These are phyloP conservation scores for Tetragonula carbonaria DNA, from an alignment of 2,888 invertebrate species.

Conservation along the genomic window DNA sequence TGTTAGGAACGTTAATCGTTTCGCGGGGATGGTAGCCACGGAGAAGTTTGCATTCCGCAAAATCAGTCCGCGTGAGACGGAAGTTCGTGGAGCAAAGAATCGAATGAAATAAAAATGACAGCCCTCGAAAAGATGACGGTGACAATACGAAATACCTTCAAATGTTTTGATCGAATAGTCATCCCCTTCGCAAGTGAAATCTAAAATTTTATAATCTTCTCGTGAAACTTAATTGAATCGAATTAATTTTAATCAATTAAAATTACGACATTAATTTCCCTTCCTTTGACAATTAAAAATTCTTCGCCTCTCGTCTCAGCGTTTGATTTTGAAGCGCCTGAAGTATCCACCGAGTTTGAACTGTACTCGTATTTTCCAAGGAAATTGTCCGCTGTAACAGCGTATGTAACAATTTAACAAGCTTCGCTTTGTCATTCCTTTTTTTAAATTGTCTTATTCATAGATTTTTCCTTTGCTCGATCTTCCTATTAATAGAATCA, in stretches of 20 bases:
- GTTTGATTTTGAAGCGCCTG: not conserved
- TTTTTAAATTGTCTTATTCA: not conserved
- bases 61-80: constrained; percentile 43
- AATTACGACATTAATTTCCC: not conserved
- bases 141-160: not conserved
- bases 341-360: not conserved
- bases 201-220: not conserved
- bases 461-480: not conserved
- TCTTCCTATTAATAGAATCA: not conserved
- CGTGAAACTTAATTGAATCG: not conserved
- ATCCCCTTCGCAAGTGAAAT: not conserved
- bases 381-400: not conserved
- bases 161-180: not conserved
- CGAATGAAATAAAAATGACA: constrained; percentile 5
- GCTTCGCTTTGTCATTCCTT: constrained; percentile 12
- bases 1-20: constrained; percentile 73
- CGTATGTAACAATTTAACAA: not conserved
- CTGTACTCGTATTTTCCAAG: not conserved
- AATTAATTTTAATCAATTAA: too few species aligned
- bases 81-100: constrained; percentile 15
- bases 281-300: not conserved
- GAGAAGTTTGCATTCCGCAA: constrained; percentile 68
- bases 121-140: not conserved
- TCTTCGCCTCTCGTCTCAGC: not conserved
- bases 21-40: constrained; percentile 50